Percentiles rank a stretch among this genome's conserved stretches.
Conservation (phyloP, 2,113 vertebrate species). For the Copsychus sechellarum region DNA sequence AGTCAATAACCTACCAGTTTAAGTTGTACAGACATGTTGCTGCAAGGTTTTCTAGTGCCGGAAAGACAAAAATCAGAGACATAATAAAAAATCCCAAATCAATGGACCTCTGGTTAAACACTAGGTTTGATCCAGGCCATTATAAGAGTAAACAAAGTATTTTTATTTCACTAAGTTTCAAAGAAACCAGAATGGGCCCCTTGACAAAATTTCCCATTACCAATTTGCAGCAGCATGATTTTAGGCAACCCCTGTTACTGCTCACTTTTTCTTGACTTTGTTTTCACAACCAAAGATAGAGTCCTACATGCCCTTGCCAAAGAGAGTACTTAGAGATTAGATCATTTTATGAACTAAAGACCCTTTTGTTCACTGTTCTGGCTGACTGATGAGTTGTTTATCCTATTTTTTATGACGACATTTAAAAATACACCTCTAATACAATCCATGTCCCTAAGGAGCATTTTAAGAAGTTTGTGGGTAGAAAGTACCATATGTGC, state of each 20-base stretch:
- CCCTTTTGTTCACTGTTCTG: conserved; percentile 38
- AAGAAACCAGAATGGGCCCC: fast-evolving
- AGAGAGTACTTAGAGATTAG: neutral
- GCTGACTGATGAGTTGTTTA: neutral
- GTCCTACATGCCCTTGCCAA: neutral
- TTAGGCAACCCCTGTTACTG: neutral
- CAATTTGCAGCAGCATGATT: neutral
- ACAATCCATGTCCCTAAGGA: neutral
- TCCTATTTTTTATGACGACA: neutral
- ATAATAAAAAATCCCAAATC: neutral
- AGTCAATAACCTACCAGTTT: neutral
- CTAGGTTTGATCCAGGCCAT: neutral
- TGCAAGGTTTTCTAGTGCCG: neutral
- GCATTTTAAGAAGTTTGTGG: conserved; percentile 20
- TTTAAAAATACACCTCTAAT: conserved; percentile 8
- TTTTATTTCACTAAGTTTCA: neutral
- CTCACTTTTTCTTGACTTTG: neutral
- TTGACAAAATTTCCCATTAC: neutral
- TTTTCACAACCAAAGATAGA: neutral
- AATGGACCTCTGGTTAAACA: neutral
- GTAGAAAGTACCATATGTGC: neutral
- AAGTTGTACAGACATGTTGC: neutral
- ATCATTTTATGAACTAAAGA: conserved; percentile 1
- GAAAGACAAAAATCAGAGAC: neutral
- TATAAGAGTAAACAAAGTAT: neutral